Percentiles rank a stretch among this genome's conserved stretches.
Evolutionary conservation across 2,797 vertebrate species (phyloP).

Genomic region (Tauraco hartlaubi): DNA sequence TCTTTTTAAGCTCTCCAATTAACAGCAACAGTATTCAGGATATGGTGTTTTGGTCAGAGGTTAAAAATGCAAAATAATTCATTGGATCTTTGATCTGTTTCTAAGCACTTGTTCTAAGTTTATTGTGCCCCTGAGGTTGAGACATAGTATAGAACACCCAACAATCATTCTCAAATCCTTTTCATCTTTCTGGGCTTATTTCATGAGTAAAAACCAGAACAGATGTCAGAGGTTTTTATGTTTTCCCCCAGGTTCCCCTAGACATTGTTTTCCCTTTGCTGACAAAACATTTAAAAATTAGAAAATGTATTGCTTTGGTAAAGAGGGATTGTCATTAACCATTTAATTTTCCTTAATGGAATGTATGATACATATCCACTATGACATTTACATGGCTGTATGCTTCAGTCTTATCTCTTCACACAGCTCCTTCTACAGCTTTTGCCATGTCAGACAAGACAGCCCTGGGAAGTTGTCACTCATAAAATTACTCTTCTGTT

Average conservation of each 20-base stretch:
- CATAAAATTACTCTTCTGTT: not conserved
- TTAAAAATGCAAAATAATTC: constrained; percentile 77
- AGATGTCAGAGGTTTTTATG: constrained; percentile 55
- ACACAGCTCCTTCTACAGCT: not conserved
- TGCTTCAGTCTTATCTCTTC: not conserved
- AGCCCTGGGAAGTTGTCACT: not conserved
- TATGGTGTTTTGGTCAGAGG: constrained; percentile 72
- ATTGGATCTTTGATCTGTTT: constrained; percentile 70
- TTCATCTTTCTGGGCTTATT: constrained; percentile 51
- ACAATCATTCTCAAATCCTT: constrained; percentile 48
- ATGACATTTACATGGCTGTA: not conserved
- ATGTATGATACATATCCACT: not conserved
- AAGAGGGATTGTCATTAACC: constrained; percentile 36
- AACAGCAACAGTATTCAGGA: constrained; percentile 57
- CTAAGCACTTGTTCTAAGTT: constrained; percentile 61
- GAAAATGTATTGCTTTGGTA: constrained; percentile 24
- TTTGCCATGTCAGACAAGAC: constrained; percentile 1
- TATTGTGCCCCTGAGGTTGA: constrained; percentile 64
- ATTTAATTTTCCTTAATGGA: constrained; percentile 13
- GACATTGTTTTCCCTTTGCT: constrained; percentile 13
- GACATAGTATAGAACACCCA: constrained; percentile 34
- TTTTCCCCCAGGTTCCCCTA: not conserved
- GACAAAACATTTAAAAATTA: constrained; percentile 44
- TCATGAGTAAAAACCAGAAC: constrained; percentile 32
- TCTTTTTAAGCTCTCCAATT: constrained; percentile 71